Conservation (phyloP, 2,113 vertebrate genomes). For the Gorsachius goisagi region DNA sequence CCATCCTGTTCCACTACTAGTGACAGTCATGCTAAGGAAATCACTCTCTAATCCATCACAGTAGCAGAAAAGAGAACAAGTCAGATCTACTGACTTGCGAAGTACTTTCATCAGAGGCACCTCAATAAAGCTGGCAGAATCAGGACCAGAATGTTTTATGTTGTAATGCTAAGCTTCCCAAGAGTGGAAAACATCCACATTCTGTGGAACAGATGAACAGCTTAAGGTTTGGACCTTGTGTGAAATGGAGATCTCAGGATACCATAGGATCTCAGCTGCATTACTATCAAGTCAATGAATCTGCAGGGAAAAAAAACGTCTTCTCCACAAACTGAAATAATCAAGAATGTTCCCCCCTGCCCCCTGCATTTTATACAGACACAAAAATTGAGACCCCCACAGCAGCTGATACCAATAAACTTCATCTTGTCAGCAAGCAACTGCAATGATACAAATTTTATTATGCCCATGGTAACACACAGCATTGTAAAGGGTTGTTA, state of each 20-base stretch:
- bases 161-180: not conserved
- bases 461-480: accelerated
- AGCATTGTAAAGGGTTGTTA: accelerated
- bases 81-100: not conserved
- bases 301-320: too few species aligned
- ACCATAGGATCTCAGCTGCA: not conserved
- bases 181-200: not conserved
- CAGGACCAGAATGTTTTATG: not conserved
- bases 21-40: not conserved
- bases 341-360: accelerated
- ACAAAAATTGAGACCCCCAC: not conserved
- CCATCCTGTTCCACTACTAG: not conserved
- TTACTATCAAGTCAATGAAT: not conserved
- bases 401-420: not conserved
- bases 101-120: not conserved
- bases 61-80: not conserved
- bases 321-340: not conserved
- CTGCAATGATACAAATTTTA: not conserved
- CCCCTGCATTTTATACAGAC: not conserved
- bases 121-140: not conserved
- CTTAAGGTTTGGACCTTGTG: not conserved
- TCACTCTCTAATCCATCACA: not conserved
- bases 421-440: not conserved
- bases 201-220: not conserved
- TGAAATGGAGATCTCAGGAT: accelerated